Percentiles rank a stretch among this genome's conserved stretches.
phyloP scores from a whole-genome alignment of 2,888 invertebrate genomes.

The Acronicta alni region DNA sequence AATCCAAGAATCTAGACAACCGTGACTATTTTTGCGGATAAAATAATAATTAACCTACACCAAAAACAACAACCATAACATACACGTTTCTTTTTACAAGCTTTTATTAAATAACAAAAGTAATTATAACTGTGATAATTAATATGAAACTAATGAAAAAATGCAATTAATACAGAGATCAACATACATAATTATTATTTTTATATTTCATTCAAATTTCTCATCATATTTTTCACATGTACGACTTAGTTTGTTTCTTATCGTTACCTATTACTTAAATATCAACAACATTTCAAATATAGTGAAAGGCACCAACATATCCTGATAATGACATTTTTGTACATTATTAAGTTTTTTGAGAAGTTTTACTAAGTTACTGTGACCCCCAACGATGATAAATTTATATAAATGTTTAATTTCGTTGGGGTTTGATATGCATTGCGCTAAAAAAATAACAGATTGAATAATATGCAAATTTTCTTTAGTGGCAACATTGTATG shows the following conservation, averaged over 20 bases:
- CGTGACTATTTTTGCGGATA: conserved; percentile 35
- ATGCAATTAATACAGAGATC: conserved; percentile 56
- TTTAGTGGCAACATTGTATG: neutral
- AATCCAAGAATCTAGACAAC: conserved; percentile 8
- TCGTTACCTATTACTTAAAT: conserved; percentile 41
- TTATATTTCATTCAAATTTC: conserved; percentile 25
- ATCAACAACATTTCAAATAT: conserved; percentile 54
- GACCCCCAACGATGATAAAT: neutral
- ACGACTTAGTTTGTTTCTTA: conserved; percentile 21
- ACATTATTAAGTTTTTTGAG: conserved; percentile 38
- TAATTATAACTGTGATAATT: conserved; percentile 20
- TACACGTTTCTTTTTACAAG: conserved; percentile 24
- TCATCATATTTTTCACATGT: conserved; percentile 11
- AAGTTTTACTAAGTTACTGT: conserved; percentile 15
- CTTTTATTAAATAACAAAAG: conserved; percentile 14
- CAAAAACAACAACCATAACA: conserved; percentile 51
- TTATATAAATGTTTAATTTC: neutral
- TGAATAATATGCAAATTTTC: no score
- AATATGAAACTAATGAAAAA: conserved; percentile 41
- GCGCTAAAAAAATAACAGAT: no score
- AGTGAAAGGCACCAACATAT: conserved; percentile 64
- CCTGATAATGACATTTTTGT: conserved; percentile 46
- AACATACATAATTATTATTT: conserved; percentile 44
- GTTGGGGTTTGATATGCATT: no score
- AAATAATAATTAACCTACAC: conserved; percentile 49